Conservation (phyloP, 2,113 vertebrate species). For the Apus apus region DNA sequence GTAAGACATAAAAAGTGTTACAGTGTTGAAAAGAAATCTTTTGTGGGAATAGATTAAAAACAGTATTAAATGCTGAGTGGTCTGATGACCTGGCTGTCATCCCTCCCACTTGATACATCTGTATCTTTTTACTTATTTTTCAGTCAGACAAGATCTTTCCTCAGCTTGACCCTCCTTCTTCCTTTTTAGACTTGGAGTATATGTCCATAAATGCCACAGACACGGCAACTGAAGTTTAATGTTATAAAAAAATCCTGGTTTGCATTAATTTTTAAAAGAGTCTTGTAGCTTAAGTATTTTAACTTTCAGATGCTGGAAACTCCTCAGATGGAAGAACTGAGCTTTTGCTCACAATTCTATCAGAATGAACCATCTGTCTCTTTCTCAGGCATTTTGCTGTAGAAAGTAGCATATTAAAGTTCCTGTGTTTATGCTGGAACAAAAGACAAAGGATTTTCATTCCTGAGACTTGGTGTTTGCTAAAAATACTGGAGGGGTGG, state of each 20-base stretch:
- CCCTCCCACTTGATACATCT: background rate
- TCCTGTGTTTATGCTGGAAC: background rate
- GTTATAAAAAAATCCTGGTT: background rate
- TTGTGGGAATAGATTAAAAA: background rate
- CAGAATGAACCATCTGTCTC: slow-evolving; percentile 42
- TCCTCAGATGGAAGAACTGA: slow-evolving; percentile 4
- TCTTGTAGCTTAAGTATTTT: background rate
- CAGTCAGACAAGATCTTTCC: background rate
- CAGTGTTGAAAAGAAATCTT: background rate
- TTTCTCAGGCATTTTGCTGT: slow-evolving; percentile 12
- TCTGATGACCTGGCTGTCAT: background rate
- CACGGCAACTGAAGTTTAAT: background rate
- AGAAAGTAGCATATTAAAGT: background rate
- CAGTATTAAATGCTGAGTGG: background rate
- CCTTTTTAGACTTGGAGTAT: background rate
- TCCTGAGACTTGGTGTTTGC: background rate
- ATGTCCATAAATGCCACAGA: background rate
- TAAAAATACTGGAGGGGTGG: background rate
- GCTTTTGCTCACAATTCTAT: slow-evolving; percentile 5
- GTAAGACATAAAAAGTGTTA: background rate
- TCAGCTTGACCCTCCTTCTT: background rate
- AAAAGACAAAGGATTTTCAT: slow-evolving; percentile 1
- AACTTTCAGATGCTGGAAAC: background rate
- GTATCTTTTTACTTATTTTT: background rate
- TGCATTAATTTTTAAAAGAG: background rate